Conservation (phyloP, 2,797 vertebrate species). For the Squalus acanthias region DNA sequence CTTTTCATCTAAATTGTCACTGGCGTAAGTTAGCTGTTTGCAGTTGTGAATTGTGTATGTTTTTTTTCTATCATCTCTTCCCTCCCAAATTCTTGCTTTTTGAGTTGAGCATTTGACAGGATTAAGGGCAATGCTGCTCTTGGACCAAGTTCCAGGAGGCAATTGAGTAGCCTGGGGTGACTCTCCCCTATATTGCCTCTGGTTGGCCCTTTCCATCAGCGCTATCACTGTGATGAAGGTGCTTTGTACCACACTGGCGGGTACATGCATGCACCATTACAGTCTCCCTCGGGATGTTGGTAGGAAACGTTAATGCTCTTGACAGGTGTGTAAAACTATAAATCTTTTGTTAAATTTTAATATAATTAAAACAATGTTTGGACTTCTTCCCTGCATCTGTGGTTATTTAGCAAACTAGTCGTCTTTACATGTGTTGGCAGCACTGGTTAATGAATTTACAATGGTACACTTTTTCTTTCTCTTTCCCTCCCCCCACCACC, state of each 20-base stretch:
- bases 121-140: neutral
- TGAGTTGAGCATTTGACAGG: neutral
- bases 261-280: neutral
- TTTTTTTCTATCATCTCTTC: neutral
- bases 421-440: neutral
- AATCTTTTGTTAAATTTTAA: neutral
- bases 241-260: neutral
- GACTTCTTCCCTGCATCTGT: neutral
- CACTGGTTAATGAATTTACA: neutral
- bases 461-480: neutral
- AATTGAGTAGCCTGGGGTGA: neutral
- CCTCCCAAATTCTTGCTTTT: neutral
- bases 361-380: neutral
- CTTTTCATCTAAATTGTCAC: neutral
- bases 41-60: neutral
- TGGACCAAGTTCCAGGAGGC: neutral
- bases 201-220: neutral
- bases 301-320: neutral
- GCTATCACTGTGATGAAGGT: neutral
- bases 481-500: neutral
- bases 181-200: neutral
- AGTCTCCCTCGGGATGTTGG: neutral
- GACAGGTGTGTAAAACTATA: neutral
- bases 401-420: slow-evolving; percentile 1
- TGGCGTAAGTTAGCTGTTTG: neutral